Percentiles rank a stretch among this genome's conserved stretches.
Evolutionary conservation across 2,113 vertebrate genomes (phyloP).

Genomic region (Melierax canorus): DNA sequence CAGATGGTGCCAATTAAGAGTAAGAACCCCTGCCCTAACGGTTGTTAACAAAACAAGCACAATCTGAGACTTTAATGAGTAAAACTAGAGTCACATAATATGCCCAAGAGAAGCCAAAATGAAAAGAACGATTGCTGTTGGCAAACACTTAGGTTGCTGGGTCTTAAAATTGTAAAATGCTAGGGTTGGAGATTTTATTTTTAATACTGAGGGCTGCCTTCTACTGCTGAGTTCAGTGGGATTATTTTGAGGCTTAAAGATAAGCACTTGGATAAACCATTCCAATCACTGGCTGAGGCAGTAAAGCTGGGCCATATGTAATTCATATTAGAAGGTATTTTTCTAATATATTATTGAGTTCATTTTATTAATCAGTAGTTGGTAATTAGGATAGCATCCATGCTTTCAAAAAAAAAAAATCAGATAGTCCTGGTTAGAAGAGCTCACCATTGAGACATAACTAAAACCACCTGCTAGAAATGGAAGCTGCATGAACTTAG

Average conservation of each 20-base stretch:
- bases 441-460: neutral
- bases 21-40: conserved; percentile 50
- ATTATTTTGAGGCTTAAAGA: neutral
- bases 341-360: neutral
- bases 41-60: conserved; percentile 65
- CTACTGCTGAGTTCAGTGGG: neutral
- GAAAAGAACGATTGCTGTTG: neutral
- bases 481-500: neutral
- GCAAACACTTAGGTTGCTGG: neutral
- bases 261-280: neutral
- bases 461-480: neutral
- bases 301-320: neutral
- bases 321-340: neutral
- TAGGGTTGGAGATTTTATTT: neutral
- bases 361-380: neutral
- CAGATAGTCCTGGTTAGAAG: neutral
- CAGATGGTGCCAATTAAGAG: conserved; percentile 66
- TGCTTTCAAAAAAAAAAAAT: neutral
- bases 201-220: neutral
- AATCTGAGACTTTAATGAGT: conserved; percentile 62
- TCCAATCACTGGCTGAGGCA: neutral
- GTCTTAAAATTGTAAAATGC: neutral
- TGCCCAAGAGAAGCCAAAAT: conserved; percentile 50
- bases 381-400: neutral
- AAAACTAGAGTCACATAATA: conserved; percentile 50